Conservation (phyloP, 35 echinoderm and acorn worm genomes). For the Chiridota heheva region DNA sequence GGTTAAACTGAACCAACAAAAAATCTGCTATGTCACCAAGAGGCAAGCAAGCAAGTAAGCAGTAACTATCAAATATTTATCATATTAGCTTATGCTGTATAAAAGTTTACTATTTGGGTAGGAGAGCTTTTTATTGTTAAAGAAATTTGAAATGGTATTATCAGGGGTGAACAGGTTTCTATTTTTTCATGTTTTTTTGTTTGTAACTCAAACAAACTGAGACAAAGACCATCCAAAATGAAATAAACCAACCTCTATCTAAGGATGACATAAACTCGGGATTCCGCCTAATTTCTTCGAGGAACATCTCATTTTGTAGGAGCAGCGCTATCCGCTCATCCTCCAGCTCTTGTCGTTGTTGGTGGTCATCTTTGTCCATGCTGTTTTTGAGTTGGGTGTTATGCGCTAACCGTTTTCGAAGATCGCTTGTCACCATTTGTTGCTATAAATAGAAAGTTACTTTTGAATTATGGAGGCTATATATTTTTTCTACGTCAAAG, state of each 20-base stretch:
- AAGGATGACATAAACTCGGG: conserved; percentile 84
- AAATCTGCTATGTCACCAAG: too few relatives aligned
- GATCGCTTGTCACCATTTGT: conserved; percentile 45
- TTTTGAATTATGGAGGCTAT: too few relatives aligned
- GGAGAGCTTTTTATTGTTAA: too few relatives aligned
- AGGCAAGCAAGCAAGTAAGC: too few relatives aligned
- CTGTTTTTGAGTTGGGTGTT: conserved; percentile 51
- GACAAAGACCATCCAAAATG: too few relatives aligned
- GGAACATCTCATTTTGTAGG: conserved; percentile 88
- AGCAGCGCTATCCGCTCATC: conserved; percentile 76
- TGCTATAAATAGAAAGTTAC: not conserved
- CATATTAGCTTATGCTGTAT: too few relatives aligned
- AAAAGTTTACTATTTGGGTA: too few relatives aligned
- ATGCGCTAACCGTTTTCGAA: conserved; percentile 45
- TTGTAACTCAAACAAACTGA: not conserved
- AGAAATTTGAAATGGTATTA: not conserved
- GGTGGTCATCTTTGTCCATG: conserved; percentile 49
- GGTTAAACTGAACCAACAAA: too few relatives aligned
- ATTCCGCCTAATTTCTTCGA: conserved; percentile 64
- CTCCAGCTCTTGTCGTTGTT: conserved; percentile 65
- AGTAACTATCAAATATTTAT: too few relatives aligned
- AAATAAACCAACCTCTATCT: conserved; percentile 76
- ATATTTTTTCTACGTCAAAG: too few relatives aligned
- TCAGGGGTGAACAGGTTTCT: not conserved
- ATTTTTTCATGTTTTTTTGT: not conserved